phyloP scores from a whole-genome alignment of 37 sponge, comb jelly and placozoan genomes.

The Ianthella basta region DNA sequence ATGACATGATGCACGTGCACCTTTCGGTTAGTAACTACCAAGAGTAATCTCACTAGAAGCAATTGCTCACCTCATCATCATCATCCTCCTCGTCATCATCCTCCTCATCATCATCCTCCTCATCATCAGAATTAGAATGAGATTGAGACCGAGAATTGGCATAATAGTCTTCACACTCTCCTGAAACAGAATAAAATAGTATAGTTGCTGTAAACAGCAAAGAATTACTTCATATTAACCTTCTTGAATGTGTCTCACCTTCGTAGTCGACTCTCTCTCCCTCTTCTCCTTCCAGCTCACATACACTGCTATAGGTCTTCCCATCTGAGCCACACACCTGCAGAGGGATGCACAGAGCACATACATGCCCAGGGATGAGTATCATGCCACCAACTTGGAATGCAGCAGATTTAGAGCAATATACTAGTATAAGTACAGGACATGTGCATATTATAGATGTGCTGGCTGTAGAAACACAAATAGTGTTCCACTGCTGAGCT shows the following conservation, averaged over 20 bases:
- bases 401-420: no score
- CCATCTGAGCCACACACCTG: slow-evolving; percentile 17
- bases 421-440: no score
- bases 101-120: slow-evolving; percentile 32
- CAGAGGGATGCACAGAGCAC: not conserved
- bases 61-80: not conserved
- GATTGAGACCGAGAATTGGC: not conserved
- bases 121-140: not conserved
- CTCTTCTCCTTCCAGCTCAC: slow-evolving; percentile 23
- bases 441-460: no score
- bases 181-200: not conserved
- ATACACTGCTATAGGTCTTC: slow-evolving; percentile 12
- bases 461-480: no score
- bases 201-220: no score
- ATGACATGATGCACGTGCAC: no score
- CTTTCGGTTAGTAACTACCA: no score
- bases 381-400: no score
- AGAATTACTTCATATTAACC: no score
- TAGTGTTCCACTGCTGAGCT: no score
- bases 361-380: not conserved
- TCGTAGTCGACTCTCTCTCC: slow-evolving; percentile 19
- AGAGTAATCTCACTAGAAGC: no score
- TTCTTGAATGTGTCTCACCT: not conserved
- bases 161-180: not conserved
- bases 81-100: slow-evolving; percentile 34